These are phyloP conservation scores for Chitala chitala DNA, from an alignment of 2,113 vertebrate species.

Conservation along the genomic window DNA sequence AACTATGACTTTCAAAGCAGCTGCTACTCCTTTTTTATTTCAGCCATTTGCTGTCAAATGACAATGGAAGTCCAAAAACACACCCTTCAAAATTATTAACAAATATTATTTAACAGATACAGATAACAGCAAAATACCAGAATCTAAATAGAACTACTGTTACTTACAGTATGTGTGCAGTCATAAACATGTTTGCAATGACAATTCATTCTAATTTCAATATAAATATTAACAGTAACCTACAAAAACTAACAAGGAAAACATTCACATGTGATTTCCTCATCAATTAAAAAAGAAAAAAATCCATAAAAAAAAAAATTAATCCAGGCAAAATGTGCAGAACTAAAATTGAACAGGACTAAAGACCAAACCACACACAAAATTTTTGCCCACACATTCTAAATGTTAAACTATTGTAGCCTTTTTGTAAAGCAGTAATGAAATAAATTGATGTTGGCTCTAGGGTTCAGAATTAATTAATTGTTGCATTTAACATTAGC, in stretches of 20 bases:
- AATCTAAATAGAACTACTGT: no score
- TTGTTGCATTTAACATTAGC: constrained; percentile 61
- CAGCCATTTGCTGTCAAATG: no score
- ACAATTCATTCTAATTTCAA: no score
- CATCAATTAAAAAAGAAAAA: background rate
- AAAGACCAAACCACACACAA: background rate
- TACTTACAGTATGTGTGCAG: background rate
- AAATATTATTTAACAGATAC: no score
- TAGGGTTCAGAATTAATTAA: constrained; percentile 60
- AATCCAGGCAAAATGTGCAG: background rate
- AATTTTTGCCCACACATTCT: constrained; percentile 31
- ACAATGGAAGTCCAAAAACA: no score
- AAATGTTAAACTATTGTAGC: constrained; percentile 47
- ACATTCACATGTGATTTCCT: background rate
- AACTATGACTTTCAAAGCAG: no score
- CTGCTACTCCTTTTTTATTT: no score
- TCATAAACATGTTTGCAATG: background rate
- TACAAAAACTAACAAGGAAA: no score
- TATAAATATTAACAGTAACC: no score
- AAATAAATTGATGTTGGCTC: constrained; percentile 66
- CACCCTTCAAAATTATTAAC: no score
- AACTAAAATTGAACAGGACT: constrained; percentile 2
- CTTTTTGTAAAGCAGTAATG: constrained; percentile 63
- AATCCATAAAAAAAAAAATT: background rate
- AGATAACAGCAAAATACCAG: no score